Evolutionary conservation across 2,113 vertebrate species (phyloP).

Genomic region (Cottus gobio): DNA sequence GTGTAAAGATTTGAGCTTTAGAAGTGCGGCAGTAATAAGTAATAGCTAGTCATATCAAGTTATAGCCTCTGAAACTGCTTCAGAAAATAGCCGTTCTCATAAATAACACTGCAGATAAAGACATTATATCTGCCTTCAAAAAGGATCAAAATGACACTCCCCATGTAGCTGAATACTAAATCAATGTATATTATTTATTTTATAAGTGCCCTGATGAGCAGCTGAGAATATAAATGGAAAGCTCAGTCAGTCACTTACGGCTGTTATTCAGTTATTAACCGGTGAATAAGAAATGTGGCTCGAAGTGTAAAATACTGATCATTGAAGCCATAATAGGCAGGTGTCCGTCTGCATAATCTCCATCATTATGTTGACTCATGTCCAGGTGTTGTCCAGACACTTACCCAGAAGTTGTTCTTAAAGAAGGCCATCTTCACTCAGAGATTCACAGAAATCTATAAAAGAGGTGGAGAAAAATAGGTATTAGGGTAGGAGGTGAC

Average conservation of each 20-base stretch:
- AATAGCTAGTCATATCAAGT: background rate
- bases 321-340: background rate
- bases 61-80: background rate
- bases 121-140: background rate
- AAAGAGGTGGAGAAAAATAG: slow-evolving; percentile 28
- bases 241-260: slow-evolving; percentile 12
- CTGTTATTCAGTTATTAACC: background rate
- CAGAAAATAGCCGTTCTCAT: background rate
- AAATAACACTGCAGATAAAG: background rate
- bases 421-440: slow-evolving; percentile 79
- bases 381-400: slow-evolving; percentile 34
- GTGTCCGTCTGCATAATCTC: background rate
- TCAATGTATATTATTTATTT: slow-evolving; percentile 5
- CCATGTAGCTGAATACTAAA: slow-evolving; percentile 4
- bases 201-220: slow-evolving; percentile 10
- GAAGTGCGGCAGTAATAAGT: background rate
- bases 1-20: background rate
- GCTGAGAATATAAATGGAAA: slow-evolving; percentile 32
- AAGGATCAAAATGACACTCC: slow-evolving; percentile 1
- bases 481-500: slow-evolving; percentile 15
- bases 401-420: slow-evolving; percentile 86
- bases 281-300: background rate
- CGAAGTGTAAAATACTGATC: background rate
- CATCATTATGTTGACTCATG: background rate
- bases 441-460: slow-evolving; percentile 66